Evolutionary conservation across 2,797 vertebrate genomes (phyloP).

Genomic region (Brachyrhaphis roseni): DNA sequence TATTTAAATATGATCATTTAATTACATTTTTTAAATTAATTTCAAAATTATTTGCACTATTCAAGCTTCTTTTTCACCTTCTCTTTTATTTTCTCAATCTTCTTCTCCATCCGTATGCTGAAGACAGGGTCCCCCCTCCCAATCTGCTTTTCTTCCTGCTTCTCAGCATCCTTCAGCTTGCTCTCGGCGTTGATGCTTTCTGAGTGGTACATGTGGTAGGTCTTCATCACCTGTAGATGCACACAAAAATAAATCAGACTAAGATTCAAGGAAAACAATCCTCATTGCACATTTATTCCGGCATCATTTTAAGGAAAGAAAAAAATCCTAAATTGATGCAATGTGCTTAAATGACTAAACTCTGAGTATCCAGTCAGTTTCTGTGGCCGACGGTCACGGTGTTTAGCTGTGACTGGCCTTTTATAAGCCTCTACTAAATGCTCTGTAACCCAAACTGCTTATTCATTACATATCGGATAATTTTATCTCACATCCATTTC

Average conservation of each 20-base stretch:
- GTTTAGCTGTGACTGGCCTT: background rate
- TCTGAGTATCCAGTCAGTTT: slow-evolving; percentile 2
- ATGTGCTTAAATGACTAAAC: background rate
- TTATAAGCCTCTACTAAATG: slow-evolving; percentile 29
- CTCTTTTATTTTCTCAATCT: slow-evolving; percentile 99
- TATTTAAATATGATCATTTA: background rate
- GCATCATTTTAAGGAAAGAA: background rate
- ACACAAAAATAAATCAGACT: background rate
- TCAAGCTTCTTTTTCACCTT: slow-evolving; percentile 77
- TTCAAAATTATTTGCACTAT: background rate
- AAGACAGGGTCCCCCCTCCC: slow-evolving; percentile 91
- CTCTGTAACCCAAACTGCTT: slow-evolving; percentile 26
- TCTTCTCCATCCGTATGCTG: slow-evolving; percentile 93
- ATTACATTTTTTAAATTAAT: no score
- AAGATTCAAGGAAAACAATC: background rate
- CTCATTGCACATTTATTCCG: background rate
- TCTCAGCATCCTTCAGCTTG: slow-evolving; percentile 98
- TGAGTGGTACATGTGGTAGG: slow-evolving; percentile 98
- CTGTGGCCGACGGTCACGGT: background rate
- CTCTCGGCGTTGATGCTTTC: slow-evolving; percentile 97
- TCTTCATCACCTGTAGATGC: slow-evolving; percentile 95
- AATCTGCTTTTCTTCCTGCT: slow-evolving; percentile 97
- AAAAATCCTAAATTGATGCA: background rate
- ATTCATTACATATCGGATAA: slow-evolving; percentile 51
- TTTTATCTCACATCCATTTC: slow-evolving; percentile 34